These are phyloP conservation scores for Geotrypetes seraphini DNA, from an alignment of 2,797 vertebrate genomes.

Conservation along the genomic window DNA sequence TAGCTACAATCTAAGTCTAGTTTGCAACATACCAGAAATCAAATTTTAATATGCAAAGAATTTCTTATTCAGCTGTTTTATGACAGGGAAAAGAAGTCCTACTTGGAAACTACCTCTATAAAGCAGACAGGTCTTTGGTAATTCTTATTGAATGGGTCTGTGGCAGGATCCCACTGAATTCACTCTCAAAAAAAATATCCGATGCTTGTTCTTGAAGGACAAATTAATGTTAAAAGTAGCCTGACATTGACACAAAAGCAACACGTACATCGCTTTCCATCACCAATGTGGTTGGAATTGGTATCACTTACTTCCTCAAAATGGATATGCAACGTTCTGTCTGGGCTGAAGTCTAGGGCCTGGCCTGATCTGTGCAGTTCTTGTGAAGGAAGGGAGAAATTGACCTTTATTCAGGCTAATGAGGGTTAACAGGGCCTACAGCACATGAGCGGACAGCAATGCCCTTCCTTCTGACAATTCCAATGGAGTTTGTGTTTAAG, in stretches of 20 bases:
- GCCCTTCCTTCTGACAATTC: too few species aligned
- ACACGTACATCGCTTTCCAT: fast-evolving
- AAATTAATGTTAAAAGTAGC: too few species aligned
- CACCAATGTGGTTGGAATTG: background rate
- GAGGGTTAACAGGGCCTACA: background rate
- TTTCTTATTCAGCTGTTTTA: fast-evolving
- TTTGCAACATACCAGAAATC: background rate
- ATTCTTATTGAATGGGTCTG: slow-evolving; percentile 39
- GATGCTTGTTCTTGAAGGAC: too few species aligned
- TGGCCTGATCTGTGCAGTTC: fast-evolving
- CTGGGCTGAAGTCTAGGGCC: fast-evolving
- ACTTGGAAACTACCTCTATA: slow-evolving; percentile 2
- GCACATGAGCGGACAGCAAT: too few species aligned
- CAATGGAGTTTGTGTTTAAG: fast-evolving
- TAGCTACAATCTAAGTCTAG: fast-evolving
- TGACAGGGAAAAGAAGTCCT: background rate
- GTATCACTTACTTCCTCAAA: fast-evolving
- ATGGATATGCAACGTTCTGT: fast-evolving
- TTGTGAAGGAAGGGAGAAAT: background rate
- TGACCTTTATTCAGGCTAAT: background rate
- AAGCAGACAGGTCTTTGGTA: slow-evolving; percentile 67
- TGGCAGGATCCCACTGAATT: too few species aligned
- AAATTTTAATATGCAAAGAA: fast-evolving
- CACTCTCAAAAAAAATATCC: too few species aligned
- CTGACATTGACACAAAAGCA: fast-evolving